Conservation (phyloP, 2,888 invertebrate genomes). For the Coecobrya sp. region DNA sequence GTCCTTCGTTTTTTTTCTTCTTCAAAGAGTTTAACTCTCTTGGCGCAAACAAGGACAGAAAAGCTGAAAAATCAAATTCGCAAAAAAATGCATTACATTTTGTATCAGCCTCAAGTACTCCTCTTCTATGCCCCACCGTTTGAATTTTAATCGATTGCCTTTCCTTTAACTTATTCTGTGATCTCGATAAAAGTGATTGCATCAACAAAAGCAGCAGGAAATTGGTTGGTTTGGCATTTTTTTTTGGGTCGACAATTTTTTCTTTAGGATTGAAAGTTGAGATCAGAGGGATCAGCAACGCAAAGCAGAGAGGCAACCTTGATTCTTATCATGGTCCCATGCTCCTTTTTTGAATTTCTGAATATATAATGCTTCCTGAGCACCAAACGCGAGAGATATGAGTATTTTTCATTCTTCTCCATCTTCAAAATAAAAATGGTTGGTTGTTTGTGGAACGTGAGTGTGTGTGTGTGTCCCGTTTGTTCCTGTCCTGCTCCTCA, state of each 20-base stretch:
- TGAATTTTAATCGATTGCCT: constrained; percentile 18
- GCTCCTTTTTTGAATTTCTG: constrained; percentile 16
- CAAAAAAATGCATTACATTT: neutral
- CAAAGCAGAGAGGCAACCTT: constrained; percentile 19
- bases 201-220: constrained; percentile 25
- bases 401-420: constrained; percentile 22
- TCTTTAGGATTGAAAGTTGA: neutral
- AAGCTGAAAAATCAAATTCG: neutral
- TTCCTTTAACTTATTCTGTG: neutral
- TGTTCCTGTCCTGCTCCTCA: constrained; percentile 42
- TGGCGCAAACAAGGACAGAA: neutral
- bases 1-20: neutral
- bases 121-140: neutral
- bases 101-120: neutral
- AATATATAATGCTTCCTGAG: constrained; percentile 43
- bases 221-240: neutral
- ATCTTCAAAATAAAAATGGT: constrained; percentile 1
- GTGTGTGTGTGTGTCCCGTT: neutral
- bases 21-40: neutral
- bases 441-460: constrained; percentile 27
- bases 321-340: constrained; percentile 14
- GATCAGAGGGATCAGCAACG: neutral
- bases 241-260: constrained; percentile 40
- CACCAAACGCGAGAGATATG: neutral
- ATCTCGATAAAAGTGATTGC: neutral